Evolutionary conservation across 2,888 invertebrate species (phyloP).

Genomic region (Emesis russula): DNA sequence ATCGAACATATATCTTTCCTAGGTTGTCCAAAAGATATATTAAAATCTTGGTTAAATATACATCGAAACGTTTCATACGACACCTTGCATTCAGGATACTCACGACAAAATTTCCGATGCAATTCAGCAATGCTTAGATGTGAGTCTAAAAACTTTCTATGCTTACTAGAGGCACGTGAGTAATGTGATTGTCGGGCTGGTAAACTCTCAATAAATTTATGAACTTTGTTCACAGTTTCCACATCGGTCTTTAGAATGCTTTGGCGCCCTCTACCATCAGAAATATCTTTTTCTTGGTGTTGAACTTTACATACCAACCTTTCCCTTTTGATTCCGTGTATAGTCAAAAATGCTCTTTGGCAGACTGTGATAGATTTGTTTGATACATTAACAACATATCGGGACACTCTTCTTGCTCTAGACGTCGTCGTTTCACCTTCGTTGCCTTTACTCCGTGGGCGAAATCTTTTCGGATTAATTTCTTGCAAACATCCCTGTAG

Average conservation of each 20-base stretch:
- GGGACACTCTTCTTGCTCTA: constrained; percentile 1
- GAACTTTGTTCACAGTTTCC: no score
- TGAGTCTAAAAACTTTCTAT: no score
- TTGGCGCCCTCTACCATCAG: no score
- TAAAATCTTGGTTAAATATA: constrained; percentile 5
- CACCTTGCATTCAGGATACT: background rate
- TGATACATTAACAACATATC: background rate
- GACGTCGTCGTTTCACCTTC: background rate
- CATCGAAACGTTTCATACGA: background rate
- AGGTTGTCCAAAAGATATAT: background rate
- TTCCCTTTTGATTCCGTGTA: background rate
- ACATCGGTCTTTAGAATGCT: no score
- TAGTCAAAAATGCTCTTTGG: constrained; percentile 18
- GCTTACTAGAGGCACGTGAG: no score
- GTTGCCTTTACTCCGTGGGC: background rate
- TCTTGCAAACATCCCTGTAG: constrained; percentile 27
- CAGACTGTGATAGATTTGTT: constrained; percentile 11
- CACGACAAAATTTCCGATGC: background rate
- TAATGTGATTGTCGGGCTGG: no score
- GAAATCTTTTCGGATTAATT: background rate
- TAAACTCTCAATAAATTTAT: no score
- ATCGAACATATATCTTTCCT: background rate
- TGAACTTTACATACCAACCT: no score
- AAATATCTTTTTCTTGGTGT: no score
- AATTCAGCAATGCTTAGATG: background rate